Evolutionary conservation across 2,888 invertebrate genomes (phyloP), one percentile per base, ranked within the genome.

Genomic region (Leptogaster cylindrica): DNA sequence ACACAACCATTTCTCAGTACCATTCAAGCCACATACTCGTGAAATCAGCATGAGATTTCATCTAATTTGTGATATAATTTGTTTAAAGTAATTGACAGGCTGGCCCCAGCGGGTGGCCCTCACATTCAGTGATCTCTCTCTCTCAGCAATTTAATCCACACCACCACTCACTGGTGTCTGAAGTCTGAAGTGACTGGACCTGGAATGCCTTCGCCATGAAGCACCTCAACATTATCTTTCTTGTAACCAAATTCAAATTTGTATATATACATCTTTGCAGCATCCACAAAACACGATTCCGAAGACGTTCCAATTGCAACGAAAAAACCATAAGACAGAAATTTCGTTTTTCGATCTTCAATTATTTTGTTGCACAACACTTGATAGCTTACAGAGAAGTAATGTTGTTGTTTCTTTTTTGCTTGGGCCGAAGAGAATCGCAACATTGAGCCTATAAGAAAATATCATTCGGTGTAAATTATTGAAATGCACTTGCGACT

Each of bases 31-130:
- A 68, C 55, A 68, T 66, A 70, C 66, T 66, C 65, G 65, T 65
- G 27, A 51, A 73, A 74, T 68, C 72, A 72, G 73, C 73, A 73
- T 73, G 73, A 74, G 73, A 73, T 73, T 73, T 73, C 73, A 75
- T 73, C 73, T 74, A 74, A 75, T 75, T 74, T 75, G 74, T 74
- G 74, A 72, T 74, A 73, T 73, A 75, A 75, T 75, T 75, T 74
- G 73, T 75, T 73, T 74, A 73, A 74, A 72, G 73, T 73, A 74
- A 73, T 73, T 74, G 73, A 74, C 73, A 74, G 72, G 69, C 72
- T 70, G 69, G 69, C 46, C 73, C 58, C 74, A 74, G 74, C 74
- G 71, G 73, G 74, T 73, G 72, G 66, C 63, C 68, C 63, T 65
- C 65, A 58, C 70, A 66, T 70, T 70, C 65, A 61, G 65, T 41